A percentile compares a stretch with the other conserved stretches of the same genome.
These are phyloP conservation scores for Indicator maculatus DNA, from an alignment of 2,113 vertebrate genomes.

Conservation along the genomic window DNA sequence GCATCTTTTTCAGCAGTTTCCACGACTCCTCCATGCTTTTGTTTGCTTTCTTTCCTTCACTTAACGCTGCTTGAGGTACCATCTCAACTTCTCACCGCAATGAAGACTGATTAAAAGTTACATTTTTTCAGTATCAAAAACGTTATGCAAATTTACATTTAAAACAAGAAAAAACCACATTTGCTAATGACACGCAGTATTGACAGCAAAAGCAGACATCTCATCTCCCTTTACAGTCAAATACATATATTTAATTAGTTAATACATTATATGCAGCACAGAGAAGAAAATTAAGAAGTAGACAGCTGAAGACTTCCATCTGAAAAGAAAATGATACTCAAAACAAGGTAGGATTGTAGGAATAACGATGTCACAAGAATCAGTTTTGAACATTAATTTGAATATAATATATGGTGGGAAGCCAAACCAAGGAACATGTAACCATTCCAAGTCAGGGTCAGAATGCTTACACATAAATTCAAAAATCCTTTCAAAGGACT, in stretches of 20 bases:
- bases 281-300: not conserved
- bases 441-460: not conserved
- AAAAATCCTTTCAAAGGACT: not conserved
- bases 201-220: not conserved
- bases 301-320: not conserved
- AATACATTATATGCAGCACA: not conserved
- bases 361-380: not conserved
- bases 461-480: not conserved
- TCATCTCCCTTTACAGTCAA: not conserved
- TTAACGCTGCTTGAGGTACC: not conserved
- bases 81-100: not conserved
- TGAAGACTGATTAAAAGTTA: not conserved
- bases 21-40: not conserved
- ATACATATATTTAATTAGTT: not conserved
- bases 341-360: not conserved
- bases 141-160: not conserved
- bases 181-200: not conserved
- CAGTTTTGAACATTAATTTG: not conserved
- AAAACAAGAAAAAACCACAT: not conserved
- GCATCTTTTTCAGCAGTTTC: not conserved
- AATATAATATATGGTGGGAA: not conserved
- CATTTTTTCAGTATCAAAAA: not conserved
- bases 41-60: not conserved
- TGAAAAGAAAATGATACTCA: not conserved
- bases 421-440: not conserved